Evolutionary conservation across 37 sponge, comb jelly and placozoan species (phyloP), one percentile per base, ranked within the genome.

Genomic region (Hexactinellida sp.): DNA sequence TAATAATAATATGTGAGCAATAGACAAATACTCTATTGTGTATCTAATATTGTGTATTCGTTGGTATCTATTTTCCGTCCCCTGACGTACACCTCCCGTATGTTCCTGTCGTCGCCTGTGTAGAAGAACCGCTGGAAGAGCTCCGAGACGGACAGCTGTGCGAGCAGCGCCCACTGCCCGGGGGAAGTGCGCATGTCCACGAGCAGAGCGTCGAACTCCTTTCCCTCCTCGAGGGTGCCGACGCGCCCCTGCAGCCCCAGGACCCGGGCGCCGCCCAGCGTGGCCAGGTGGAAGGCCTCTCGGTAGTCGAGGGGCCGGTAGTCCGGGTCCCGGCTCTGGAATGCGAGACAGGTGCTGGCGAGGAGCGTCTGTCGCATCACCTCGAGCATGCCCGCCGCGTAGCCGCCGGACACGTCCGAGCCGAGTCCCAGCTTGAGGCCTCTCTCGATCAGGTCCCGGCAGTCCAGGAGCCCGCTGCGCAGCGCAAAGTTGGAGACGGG

Each of bases 321-420:
- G 37, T 13, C 16, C 7, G 19, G 37, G 0, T 10, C 82, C 0
- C 36, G 30, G 0, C 83, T 82, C 24, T 16, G 54, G 85, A 90
- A 82, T 37, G 82, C 32, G 55, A 93, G 71, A 38, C 88, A 88
- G 25, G 82, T 89, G 36, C 91, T 90, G 38, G 86, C 76, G 1
- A 83, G 76, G 1, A 93, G 28, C 0, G 94, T 76, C 36, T 30
- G 34, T 36, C 92, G 47, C 51, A 93, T 88, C 25, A 90, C 92
- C 54, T 88, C 87, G 41, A 93, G 37, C 39, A 93, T 88, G 35
- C 90, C 88, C 0, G 88, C 51, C 23, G 90, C 84, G 87, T 91
- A 87, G 0, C 94, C 94, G 0, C 90, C 94, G 76, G 92, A 89
- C 3, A 93, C 90, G 88, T 93, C 94, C 89, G 93, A 89, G 0